Conservation (phyloP, 2,797 vertebrate genomes). For the Tiaroga cobitis region DNA sequence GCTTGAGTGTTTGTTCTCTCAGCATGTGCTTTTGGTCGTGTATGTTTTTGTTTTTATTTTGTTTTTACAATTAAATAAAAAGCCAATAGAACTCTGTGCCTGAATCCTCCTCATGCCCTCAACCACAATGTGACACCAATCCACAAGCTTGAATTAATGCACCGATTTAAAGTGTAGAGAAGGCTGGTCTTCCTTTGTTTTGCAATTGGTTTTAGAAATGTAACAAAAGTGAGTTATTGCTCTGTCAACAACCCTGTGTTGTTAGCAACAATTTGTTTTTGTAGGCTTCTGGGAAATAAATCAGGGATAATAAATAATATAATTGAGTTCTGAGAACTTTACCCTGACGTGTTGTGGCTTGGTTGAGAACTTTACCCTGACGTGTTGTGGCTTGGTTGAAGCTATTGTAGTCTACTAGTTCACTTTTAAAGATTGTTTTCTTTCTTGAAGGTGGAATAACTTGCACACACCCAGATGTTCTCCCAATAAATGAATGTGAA, state of each 20-base stretch:
- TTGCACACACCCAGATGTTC: constrained; percentile 37
- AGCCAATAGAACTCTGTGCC: background rate
- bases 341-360: background rate
- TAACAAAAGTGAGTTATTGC: background rate
- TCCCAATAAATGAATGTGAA: constrained; percentile 7
- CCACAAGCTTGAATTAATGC: background rate
- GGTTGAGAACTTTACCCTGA: background rate
- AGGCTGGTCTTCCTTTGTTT: background rate
- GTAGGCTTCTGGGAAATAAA: background rate
- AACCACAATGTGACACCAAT: background rate
- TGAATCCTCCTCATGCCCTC: background rate
- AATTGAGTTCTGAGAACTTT: background rate
- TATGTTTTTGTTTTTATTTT: background rate
- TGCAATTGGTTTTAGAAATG: background rate
- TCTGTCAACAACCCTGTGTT: background rate
- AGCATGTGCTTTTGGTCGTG: too few relatives aligned
- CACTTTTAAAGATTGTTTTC: background rate
- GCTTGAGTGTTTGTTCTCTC: too few relatives aligned
- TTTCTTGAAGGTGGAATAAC: background rate
- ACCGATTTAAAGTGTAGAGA: background rate
- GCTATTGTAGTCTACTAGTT: background rate
- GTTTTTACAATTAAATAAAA: background rate
- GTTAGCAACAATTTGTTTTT: constrained; percentile 2
- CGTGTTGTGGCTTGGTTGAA: background rate
- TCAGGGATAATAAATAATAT: background rate